These are phyloP conservation scores for Anthonomus grandis DNA, from an alignment of 1,140 invertebrate species.

Conservation along the genomic window DNA sequence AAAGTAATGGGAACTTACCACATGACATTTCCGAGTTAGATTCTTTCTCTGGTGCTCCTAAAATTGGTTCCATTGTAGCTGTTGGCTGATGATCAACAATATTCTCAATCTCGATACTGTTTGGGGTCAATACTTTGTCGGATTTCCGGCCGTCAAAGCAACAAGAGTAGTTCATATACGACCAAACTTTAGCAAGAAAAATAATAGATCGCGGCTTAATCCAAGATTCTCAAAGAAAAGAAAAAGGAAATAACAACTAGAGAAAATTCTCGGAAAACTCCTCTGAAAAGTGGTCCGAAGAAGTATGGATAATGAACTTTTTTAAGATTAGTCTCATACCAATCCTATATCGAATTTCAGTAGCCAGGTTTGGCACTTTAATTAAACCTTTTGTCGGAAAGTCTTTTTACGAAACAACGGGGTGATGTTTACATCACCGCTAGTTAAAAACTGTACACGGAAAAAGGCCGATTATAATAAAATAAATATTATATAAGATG, in stretches of 20 bases:
- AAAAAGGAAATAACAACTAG: conserved; percentile 12
- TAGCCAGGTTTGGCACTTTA: conserved; percentile 43
- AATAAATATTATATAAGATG: too few species aligned
- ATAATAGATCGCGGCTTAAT: neutral
- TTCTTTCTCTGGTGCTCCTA: too few species aligned
- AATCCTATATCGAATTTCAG: conserved; percentile 47
- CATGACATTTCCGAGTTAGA: too few species aligned
- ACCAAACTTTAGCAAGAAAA: conserved; percentile 4
- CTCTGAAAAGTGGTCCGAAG: conserved; percentile 47
- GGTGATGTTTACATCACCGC: conserved; percentile 10
- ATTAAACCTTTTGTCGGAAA: conserved; percentile 2
- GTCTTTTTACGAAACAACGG: neutral
- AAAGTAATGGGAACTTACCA: too few species aligned
- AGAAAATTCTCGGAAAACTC: conserved; percentile 8
- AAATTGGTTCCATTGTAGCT: too few species aligned
- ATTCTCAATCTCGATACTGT: too few species aligned
- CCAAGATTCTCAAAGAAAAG: conserved; percentile 1
- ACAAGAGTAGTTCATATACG: conserved; percentile 25
- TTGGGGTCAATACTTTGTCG: conserved; percentile 1
- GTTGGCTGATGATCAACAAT: too few species aligned
- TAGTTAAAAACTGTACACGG: too few species aligned
- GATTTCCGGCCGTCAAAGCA: conserved; percentile 9
- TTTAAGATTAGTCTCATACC: conserved; percentile 46
- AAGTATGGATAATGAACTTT: conserved; percentile 47
- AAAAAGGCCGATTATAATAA: too few species aligned